Evolutionary conservation across 2,797 vertebrate species (phyloP), one percentile per base, ranked within the genome.

Genomic region (Mycteria americana): DNA sequence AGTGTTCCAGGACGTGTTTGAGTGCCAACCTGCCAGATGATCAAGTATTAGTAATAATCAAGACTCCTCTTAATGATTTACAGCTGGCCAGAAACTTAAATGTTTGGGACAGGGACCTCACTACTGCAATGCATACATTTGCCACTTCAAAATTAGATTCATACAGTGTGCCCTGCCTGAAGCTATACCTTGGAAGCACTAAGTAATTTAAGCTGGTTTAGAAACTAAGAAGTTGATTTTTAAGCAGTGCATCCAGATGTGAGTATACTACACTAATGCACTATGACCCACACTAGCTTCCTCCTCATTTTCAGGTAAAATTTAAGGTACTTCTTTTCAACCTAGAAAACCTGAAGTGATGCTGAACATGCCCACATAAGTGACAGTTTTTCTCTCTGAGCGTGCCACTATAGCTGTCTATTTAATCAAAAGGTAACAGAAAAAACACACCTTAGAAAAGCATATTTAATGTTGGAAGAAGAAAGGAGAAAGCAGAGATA

Each of bases 41-140:
- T 93, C 72, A 82, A 54, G 91, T 91, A 97, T 95, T 96, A 95
- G 93, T 91, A 95, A 95, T 62, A 88, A 79, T 60, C 88, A 95
- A 91, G 81, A 48, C 70, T 92, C 31, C 27, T 15, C 39, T 74
- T 97, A 96, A 97, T 91, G 65, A 91, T 84, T 95, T 93, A 89
- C 96, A 96, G 80, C 83, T 96, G 97, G 48, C 16, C 85, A 95
- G 76, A 93, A 88, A 92, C 28, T 31, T 69, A 91, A 92, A 68
- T 51, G 27, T 89, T 93, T 96, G 88, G 88, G 72, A 93, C 75
- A 75, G 18, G 64, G 72, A 92, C 69, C 88, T 91, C 88, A 92
- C 92, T 92, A 82, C 88, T 73, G 89, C 82, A 83, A 39, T 73
- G 91, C 88, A 93, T 57, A 54, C 48, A 74, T 92, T 95, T 93